These are phyloP conservation scores for Aldabrachelys gigantea DNA, from an alignment of 2,113 vertebrate species.

Conservation along the genomic window DNA sequence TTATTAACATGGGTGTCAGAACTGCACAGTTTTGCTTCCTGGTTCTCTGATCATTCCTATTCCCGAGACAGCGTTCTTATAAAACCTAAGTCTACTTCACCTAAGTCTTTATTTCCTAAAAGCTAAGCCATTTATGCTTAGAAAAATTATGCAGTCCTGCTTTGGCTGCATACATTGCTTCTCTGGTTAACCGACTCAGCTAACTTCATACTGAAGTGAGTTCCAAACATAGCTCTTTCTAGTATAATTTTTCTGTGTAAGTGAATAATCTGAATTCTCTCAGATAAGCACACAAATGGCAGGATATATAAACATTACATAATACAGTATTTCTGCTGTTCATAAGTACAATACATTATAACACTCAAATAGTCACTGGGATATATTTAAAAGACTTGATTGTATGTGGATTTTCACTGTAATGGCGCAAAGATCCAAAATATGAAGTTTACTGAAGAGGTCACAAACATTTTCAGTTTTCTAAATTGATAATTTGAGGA, in stretches of 20 bases:
- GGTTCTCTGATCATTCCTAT: neutral
- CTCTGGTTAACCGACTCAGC: neutral
- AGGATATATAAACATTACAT: neutral
- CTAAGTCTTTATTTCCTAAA: constrained; percentile 32
- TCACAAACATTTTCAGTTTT: constrained; percentile 46
- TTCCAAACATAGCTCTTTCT: neutral
- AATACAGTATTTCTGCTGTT: neutral
- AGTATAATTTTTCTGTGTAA: neutral
- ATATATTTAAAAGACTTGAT: neutral
- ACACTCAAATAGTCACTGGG: neutral
- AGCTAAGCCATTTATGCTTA: constrained; percentile 24
- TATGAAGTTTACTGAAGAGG: constrained; percentile 17
- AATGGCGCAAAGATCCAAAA: neutral
- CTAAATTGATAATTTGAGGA: neutral
- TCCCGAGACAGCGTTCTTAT: neutral
- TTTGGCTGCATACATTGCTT: constrained; percentile 42
- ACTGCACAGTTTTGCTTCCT: neutral
- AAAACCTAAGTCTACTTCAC: neutral
- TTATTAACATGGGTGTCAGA: neutral
- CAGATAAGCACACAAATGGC: neutral
- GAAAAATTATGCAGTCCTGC: constrained; percentile 45
- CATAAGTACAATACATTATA: neutral
- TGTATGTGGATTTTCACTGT: neutral
- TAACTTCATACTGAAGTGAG: neutral
- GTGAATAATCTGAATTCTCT: neutral